phyloP scores from a whole-genome alignment of 2,797 vertebrate species.

The Otus scops region DNA sequence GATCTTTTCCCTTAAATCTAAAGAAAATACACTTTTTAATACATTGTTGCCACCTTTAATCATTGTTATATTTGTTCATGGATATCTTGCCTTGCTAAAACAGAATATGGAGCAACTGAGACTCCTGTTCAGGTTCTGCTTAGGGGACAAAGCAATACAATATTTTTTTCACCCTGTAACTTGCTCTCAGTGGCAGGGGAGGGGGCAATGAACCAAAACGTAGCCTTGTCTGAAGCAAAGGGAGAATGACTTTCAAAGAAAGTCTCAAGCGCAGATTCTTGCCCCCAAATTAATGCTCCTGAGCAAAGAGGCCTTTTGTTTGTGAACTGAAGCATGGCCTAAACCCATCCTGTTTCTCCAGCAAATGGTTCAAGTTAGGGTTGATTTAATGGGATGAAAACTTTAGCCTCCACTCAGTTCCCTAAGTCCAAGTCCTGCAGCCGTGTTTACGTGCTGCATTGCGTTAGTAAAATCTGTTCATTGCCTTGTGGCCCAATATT shows the following conservation, averaged over 20 bases:
- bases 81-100: background rate
- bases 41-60: background rate
- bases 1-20: constrained; percentile 20
- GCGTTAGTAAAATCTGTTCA: background rate
- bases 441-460: background rate
- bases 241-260: background rate
- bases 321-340: background rate
- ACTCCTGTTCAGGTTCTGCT: background rate
- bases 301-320: background rate
- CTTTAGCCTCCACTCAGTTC: background rate
- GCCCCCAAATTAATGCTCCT: background rate
- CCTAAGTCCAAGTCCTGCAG: background rate
- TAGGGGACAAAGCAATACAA: background rate
- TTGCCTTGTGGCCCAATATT: background rate
- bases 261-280: background rate
- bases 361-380: background rate
- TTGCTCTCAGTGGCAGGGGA: background rate
- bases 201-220: background rate
- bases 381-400: background rate
- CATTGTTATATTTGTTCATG: background rate
- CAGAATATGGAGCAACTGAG: background rate
- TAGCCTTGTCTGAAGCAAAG: background rate
- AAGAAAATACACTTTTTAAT: constrained; percentile 23
- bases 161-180: background rate
- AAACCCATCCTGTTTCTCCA: background rate